Conservation (phyloP, 2,113 vertebrate genomes). For the Gymnorhina tibicen region DNA sequence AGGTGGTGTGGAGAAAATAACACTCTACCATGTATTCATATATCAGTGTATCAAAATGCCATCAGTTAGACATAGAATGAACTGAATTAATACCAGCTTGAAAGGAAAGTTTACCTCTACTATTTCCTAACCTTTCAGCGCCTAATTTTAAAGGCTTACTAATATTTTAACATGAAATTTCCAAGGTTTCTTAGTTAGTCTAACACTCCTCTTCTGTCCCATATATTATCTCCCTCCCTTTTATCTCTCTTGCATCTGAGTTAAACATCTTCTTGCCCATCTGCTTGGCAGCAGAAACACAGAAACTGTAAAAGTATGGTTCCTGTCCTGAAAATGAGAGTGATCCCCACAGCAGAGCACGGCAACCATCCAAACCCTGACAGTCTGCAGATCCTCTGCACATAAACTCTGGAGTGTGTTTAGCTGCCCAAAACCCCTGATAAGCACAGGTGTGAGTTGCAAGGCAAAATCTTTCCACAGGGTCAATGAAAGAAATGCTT, state of each 20-base stretch:
- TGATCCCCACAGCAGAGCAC: accelerated
- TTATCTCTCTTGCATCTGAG: neutral
- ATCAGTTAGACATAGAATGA: neutral
- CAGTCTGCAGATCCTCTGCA: neutral
- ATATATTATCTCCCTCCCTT: neutral
- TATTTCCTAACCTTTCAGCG: neutral
- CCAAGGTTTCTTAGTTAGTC: neutral
- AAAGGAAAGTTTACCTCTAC: neutral
- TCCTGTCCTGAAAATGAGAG: neutral
- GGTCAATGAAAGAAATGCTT: neutral
- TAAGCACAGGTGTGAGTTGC: neutral
- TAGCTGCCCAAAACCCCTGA: neutral
- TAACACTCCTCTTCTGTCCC: neutral
- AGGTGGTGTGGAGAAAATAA: neutral
- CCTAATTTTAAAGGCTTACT: neutral
- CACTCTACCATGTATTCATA: neutral
- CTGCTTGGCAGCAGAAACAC: neutral
- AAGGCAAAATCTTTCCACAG: neutral
- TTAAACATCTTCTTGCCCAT: neutral
- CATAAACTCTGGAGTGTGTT: neutral
- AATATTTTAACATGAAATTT: neutral
- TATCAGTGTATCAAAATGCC: neutral
- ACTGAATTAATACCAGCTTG: neutral
- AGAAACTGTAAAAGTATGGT: neutral
- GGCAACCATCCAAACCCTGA: neutral